Conservation (phyloP, 2,888 invertebrate genomes). For the Girardia tigrina region DNA sequence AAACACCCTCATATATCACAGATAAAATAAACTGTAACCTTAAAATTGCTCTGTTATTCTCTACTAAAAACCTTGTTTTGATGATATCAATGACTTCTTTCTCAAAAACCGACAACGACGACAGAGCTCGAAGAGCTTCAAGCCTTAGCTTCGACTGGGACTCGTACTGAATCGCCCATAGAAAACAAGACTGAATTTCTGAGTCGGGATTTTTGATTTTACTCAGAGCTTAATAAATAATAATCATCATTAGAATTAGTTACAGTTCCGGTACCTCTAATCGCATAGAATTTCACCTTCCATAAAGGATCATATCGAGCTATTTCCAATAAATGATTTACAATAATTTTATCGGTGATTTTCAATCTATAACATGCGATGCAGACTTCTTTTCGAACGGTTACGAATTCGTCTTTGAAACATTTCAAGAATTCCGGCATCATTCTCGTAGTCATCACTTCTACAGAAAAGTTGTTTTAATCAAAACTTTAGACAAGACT, state of each 20-base stretch:
- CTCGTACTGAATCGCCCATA: not conserved
- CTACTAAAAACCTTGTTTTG: not conserved
- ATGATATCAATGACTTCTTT: not conserved
- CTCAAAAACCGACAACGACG: not conserved
- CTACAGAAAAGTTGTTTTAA: constrained; percentile 40
- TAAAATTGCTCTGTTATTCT: not conserved
- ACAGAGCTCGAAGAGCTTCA: not conserved
- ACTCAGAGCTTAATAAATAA: not conserved
- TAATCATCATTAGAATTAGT: not conserved
- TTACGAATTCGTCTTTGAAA: constrained; percentile 47
- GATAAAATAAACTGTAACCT: not conserved
- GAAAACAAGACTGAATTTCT: not conserved
- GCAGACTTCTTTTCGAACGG: constrained; percentile 47
- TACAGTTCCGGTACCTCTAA: constrained; percentile 43
- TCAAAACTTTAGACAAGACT: not conserved
- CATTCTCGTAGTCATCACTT: constrained; percentile 50
- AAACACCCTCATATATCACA: too few relatives aligned
- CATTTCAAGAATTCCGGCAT: constrained; percentile 46
- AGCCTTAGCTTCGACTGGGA: not conserved
- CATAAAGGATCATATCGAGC: constrained; percentile 48
- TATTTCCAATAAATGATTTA: constrained; percentile 43
- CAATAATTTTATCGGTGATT: constrained; percentile 43
- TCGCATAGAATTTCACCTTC: constrained; percentile 49
- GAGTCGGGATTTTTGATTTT: not conserved
- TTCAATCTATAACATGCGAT: constrained; percentile 44